Evolutionary conservation across 2,888 invertebrate species (phyloP).

Genomic region (Hymenopus coronatus): DNA sequence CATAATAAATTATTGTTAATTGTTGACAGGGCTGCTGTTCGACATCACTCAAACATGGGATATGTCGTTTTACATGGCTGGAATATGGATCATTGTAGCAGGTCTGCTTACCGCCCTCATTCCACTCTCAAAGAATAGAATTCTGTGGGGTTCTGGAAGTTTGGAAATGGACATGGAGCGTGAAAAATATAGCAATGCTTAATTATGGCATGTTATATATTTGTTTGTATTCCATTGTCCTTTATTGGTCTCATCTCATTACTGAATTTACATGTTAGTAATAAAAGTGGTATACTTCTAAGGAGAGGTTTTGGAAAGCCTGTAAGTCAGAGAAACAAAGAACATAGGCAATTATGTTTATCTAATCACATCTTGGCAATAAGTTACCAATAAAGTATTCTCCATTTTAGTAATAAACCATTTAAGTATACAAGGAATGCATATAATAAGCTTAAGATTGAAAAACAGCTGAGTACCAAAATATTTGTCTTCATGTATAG

Average conservation of each 20-base stretch:
- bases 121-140: conserved; percentile 64
- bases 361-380: neutral
- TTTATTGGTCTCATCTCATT: neutral
- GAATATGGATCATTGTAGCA: conserved; percentile 76
- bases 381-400: neutral
- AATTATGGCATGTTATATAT: neutral
- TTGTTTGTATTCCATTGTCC: neutral
- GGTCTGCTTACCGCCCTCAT: conserved; percentile 67
- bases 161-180: conserved; percentile 50
- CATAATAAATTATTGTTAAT: too few species aligned
- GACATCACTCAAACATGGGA: conserved; percentile 72
- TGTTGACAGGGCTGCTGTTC: conserved; percentile 53
- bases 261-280: neutral
- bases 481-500: neutral
- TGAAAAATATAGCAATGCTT: conserved; percentile 4
- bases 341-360: neutral
- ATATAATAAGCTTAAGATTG: neutral
- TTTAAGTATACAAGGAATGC: neutral
- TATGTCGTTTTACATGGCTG: conserved; percentile 75
- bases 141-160: conserved; percentile 56
- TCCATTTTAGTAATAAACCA: neutral
- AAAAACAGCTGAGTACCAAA: neutral
- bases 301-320: neutral
- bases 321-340: neutral
- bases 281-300: neutral